These are phyloP conservation scores for Tubulanus polymorphus DNA, from an alignment of 2,888 invertebrate species.

Conservation along the genomic window DNA sequence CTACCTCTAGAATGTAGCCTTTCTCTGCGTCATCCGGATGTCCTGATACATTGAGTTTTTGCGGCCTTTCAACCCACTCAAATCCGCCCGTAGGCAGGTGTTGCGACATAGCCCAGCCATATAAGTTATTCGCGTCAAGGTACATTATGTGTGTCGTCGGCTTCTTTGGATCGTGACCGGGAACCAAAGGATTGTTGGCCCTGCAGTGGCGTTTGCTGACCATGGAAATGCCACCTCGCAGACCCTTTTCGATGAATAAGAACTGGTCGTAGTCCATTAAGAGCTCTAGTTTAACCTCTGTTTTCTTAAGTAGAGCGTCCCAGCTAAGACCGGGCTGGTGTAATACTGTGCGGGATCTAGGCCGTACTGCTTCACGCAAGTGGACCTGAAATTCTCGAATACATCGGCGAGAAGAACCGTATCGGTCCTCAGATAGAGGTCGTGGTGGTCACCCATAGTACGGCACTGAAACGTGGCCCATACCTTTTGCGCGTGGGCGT, in stretches of 20 bases:
- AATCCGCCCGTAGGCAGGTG: slow-evolving; percentile 31
- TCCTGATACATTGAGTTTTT: background rate
- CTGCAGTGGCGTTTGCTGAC: slow-evolving; percentile 29
- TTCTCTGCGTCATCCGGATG: background rate
- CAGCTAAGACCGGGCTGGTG: slow-evolving; percentile 36
- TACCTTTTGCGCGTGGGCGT: slow-evolving; percentile 22
- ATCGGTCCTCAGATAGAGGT: slow-evolving; percentile 30
- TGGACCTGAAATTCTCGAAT: slow-evolving; percentile 37
- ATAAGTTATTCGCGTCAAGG: slow-evolving; percentile 31
- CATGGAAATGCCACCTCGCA: slow-evolving; percentile 22
- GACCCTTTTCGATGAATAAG: slow-evolving; percentile 21
- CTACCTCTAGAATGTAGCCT: slow-evolving; percentile 52
- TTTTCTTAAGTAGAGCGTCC: slow-evolving; percentile 34
- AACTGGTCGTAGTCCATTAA: slow-evolving; percentile 32
- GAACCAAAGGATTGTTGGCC: slow-evolving; percentile 31
- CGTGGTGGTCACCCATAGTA: slow-evolving; percentile 28
- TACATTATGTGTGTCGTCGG: slow-evolving; percentile 22
- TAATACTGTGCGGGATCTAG: slow-evolving; percentile 33
- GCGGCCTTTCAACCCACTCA: slow-evolving; percentile 19
- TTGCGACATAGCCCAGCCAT: slow-evolving; percentile 36
- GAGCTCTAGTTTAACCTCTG: slow-evolving; percentile 27
- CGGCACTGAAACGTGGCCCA: slow-evolving; percentile 21
- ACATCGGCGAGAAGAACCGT: slow-evolving; percentile 36
- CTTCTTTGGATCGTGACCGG: slow-evolving; percentile 19
- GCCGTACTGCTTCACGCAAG: slow-evolving; percentile 25